Percentiles rank a stretch among this genome's conserved stretches.
Evolutionary conservation across 2,888 invertebrate genomes (phyloP).

Genomic region (Trachelus iudaicus): DNA sequence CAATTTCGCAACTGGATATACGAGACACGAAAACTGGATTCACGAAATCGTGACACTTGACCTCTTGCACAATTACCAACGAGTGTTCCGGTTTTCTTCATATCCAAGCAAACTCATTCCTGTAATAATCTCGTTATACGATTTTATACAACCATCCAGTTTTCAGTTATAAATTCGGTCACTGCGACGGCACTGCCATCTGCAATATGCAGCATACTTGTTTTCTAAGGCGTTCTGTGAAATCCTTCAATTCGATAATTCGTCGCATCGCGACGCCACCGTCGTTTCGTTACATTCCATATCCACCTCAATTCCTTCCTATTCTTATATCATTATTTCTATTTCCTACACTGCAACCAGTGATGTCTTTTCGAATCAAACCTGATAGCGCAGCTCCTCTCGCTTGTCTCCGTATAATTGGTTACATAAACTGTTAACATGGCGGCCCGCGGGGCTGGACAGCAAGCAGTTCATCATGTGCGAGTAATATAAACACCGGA

Average conservation of each 20-base stretch:
- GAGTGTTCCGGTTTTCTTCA: not conserved
- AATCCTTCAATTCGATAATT: not conserved
- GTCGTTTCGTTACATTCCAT: not conserved
- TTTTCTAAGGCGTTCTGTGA: not conserved
- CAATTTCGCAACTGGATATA: not conserved
- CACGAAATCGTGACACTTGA: not conserved
- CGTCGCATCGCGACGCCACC: not conserved
- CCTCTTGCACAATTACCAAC: not conserved
- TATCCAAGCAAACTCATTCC: not conserved
- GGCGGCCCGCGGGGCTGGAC: slow-evolving; percentile 16
- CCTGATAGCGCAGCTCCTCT: not conserved
- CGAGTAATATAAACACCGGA: slow-evolving; percentile 17
- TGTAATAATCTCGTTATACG: not conserved
- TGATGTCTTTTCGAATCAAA: not conserved
- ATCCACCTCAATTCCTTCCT: not conserved
- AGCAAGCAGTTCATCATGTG: slow-evolving; percentile 19
- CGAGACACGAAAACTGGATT: not conserved
- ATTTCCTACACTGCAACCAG: not conserved
- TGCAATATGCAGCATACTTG: not conserved
- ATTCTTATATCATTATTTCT: not conserved
- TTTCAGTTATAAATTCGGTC: not conserved
- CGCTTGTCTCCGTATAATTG: slow-evolving; percentile 22
- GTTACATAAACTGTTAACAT: slow-evolving; percentile 25
- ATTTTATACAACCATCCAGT: not conserved
- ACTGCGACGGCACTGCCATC: not conserved